Evolutionary conservation across 2,113 vertebrate genomes (phyloP).

Genomic region (Tichodroma muraria): DNA sequence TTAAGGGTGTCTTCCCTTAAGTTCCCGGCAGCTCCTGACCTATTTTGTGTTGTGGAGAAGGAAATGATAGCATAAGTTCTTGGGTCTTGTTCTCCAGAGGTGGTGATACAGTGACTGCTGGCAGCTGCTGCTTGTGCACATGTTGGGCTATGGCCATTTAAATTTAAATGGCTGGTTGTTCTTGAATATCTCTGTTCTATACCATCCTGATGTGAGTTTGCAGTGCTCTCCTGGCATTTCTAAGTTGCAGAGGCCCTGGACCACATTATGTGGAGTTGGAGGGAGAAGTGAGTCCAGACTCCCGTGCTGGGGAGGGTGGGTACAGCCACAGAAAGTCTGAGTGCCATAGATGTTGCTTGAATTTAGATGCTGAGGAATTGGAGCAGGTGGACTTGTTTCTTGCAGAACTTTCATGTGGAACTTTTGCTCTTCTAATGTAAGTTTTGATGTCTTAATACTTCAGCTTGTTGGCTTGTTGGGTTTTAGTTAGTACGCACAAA

Average conservation of each 20-base stretch:
- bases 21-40: background rate
- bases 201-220: background rate
- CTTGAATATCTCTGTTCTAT: background rate
- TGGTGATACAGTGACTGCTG: background rate
- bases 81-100: background rate
- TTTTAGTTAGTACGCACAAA: background rate
- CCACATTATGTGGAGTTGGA: background rate
- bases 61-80: background rate
- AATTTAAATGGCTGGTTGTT: background rate
- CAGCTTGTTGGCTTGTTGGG: background rate
- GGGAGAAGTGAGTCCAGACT: background rate
- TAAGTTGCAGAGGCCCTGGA: background rate
- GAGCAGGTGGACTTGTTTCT: background rate
- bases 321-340: background rate
- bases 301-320: rapidly evolving
- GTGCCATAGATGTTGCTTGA: rapidly evolving
- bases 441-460: background rate
- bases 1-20: background rate
- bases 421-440: background rate
- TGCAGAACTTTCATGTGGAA: background rate
- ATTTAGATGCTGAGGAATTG: background rate
- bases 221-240: background rate
- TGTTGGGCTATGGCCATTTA: background rate
- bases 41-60: background rate
- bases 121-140: background rate